These are phyloP conservation scores for Muscicapa adusta DNA, from an alignment of 2,113 vertebrate species.

Conservation along the genomic window DNA sequence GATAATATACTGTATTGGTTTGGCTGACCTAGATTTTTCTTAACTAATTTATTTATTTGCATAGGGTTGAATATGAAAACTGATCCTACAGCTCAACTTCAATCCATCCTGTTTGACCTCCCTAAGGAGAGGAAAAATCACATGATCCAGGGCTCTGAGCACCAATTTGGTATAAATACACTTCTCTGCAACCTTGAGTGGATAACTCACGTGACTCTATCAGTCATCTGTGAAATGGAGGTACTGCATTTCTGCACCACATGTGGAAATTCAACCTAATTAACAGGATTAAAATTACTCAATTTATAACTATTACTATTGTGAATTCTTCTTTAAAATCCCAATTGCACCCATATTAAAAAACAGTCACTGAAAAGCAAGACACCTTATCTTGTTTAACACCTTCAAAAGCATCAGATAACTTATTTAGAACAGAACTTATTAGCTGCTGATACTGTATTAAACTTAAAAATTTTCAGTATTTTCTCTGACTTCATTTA, in stretches of 20 bases:
- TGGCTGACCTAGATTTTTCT: not conserved
- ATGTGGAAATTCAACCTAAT: not conserved
- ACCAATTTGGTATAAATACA: not conserved
- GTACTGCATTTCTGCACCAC: not conserved
- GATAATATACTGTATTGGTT: not conserved
- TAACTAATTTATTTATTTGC: not conserved
- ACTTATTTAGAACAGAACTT: not conserved
- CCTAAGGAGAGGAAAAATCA: not conserved
- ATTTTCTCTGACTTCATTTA: not conserved
- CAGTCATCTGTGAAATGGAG: not conserved
- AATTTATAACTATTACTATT: not conserved
- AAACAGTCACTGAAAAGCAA: not conserved
- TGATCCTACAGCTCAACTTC: not conserved
- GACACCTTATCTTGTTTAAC: not conserved
- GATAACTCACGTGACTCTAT: not conserved
- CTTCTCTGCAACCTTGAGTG: not conserved
- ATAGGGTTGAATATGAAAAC: not conserved
- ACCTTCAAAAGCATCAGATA: not conserved
- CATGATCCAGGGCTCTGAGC: not conserved
- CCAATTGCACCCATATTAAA: not conserved
- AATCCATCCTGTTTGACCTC: not conserved
- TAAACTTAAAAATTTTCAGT: not conserved
- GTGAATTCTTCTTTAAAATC: not conserved
- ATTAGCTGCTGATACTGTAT: not conserved
- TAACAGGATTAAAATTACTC: not conserved